Evolutionary conservation across 2,888 invertebrate genomes (phyloP).

Genomic region (Melanostoma mellinum): DNA sequence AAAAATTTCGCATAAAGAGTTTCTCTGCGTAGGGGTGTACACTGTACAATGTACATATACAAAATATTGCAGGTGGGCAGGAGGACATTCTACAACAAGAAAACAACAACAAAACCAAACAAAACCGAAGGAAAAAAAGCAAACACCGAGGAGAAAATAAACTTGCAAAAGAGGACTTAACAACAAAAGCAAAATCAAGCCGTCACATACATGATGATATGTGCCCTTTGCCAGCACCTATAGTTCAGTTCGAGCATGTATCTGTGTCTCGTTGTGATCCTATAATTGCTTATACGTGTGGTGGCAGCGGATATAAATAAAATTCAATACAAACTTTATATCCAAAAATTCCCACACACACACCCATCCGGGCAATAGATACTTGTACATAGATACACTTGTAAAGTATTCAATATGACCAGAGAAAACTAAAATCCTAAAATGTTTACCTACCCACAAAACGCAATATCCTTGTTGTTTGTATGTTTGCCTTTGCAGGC

Average conservation of each 20-base stretch:
- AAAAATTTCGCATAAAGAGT: conserved; percentile 68
- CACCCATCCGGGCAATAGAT: conserved; percentile 26
- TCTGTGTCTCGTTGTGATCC: conserved; percentile 60
- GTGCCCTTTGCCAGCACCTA: conserved; percentile 53
- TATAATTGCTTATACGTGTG: conserved; percentile 61
- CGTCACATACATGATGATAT: conserved; percentile 58
- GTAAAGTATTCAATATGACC: conserved; percentile 61
- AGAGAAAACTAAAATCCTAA: conserved; percentile 69
- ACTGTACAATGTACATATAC: conserved; percentile 13
- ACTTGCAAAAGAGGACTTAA: conserved; percentile 66
- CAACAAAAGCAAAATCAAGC: conserved; percentile 64
- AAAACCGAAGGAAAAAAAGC: conserved; percentile 32
- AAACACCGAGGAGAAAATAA: conserved; percentile 47
- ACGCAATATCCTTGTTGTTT: conserved; percentile 63
- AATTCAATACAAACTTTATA: conserved; percentile 69
- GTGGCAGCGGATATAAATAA: conserved; percentile 67
- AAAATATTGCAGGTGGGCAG: conserved; percentile 45
- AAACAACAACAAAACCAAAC: conserved; percentile 10
- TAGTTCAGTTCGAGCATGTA: conserved; percentile 34
- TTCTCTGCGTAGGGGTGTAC: conserved; percentile 62
- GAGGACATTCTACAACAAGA: conserved; percentile 10
- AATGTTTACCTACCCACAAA: conserved; percentile 65
- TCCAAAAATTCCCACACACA: conserved; percentile 62
- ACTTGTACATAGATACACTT: conserved; percentile 46
- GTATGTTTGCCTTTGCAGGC: conserved; percentile 36